Evolutionary conservation across 2,113 vertebrate genomes (phyloP).

Genomic region (Lycocorax pyrrhopterus): DNA sequence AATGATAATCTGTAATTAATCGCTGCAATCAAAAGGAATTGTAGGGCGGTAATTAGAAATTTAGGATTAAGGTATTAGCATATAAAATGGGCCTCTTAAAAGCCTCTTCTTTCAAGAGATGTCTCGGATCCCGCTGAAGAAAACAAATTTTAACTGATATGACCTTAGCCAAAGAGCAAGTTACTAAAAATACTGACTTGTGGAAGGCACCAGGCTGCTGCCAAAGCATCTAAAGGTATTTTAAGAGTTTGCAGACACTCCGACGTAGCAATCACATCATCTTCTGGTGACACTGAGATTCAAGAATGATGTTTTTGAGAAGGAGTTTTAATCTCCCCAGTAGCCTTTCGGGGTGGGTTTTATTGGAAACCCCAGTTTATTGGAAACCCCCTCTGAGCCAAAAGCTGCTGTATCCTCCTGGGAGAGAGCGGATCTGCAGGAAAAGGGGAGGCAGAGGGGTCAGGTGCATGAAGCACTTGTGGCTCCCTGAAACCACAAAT

Average conservation of each 20-base stretch:
- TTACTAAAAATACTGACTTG: neutral
- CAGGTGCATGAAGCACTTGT: neutral
- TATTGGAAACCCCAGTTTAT: neutral
- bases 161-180: neutral
- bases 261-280: rapidly evolving
- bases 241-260: neutral
- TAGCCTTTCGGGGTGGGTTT: neutral
- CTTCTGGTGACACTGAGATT: neutral
- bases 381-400: neutral
- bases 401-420: neutral
- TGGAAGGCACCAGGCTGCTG: neutral
- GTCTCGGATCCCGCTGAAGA: neutral
- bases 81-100: neutral
- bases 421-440: neutral
- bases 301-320: neutral
- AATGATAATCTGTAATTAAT: slow-evolving; percentile 58
- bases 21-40: slow-evolving; percentile 29
- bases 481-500: neutral
- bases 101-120: neutral
- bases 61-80: slow-evolving; percentile 38
- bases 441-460: neutral
- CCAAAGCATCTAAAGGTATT: neutral
- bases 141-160: neutral
- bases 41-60: slow-evolving; percentile 34
- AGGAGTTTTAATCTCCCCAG: neutral